These are phyloP conservation scores for Stenichneumon culpator DNA, from an alignment of 2,888 invertebrate species.

Conservation along the genomic window DNA sequence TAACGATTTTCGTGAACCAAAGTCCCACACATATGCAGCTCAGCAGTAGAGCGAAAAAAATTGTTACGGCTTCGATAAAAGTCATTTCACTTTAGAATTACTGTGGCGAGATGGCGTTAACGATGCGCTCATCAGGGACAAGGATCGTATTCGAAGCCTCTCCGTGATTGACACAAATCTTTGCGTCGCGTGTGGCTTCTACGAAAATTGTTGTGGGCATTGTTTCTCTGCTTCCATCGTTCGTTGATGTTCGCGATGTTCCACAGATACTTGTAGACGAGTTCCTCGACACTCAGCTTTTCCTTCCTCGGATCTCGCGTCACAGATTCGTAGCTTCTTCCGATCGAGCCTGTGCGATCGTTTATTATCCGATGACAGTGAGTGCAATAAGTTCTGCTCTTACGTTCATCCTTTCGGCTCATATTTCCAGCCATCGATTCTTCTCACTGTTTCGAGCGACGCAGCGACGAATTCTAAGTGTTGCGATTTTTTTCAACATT, in stretches of 20 bases:
- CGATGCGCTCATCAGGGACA: not conserved
- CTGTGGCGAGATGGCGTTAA: not conserved
- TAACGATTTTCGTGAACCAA: constrained; percentile 84
- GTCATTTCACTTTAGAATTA: constrained; percentile 48
- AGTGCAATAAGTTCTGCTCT: constrained; percentile 21
- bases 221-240: constrained; percentile 49
- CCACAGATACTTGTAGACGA: constrained; percentile 57
- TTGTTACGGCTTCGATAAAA: constrained; percentile 27
- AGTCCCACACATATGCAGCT: constrained; percentile 15
- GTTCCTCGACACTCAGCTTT: constrained; percentile 42
- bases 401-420: constrained; percentile 30
- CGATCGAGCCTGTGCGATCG: not conserved
- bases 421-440: constrained; percentile 56
- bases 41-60: constrained; percentile 40
- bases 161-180: constrained; percentile 24
- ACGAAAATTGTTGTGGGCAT: constrained; percentile 54
- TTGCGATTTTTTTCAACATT: not conserved
- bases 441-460: not conserved
- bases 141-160: not conserved
- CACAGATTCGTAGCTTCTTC: not conserved
- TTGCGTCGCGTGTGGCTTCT: constrained; percentile 50
- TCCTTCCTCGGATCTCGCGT: constrained; percentile 40
- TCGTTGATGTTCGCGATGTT: constrained; percentile 53
- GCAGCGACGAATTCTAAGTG: not conserved
- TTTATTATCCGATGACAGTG: constrained; percentile 31